These are phyloP conservation scores for Ammospiza caudacuta DNA, from an alignment of 2,113 vertebrate genomes.

Conservation along the genomic window DNA sequence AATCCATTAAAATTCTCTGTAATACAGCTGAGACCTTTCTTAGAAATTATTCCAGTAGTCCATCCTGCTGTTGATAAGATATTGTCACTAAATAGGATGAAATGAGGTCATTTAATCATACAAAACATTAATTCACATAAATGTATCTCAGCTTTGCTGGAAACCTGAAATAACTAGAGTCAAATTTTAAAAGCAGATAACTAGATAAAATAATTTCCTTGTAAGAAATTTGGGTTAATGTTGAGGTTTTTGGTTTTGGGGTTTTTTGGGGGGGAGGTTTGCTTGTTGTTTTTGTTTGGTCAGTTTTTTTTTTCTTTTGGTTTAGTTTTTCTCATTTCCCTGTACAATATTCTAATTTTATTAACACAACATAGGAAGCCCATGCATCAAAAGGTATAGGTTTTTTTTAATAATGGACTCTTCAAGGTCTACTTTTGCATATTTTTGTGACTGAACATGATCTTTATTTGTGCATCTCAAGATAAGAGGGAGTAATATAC, in stretches of 20 bases:
- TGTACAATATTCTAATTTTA: neutral
- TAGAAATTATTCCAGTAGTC: neutral
- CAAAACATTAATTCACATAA: neutral
- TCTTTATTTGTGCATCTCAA: neutral
- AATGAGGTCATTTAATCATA: neutral
- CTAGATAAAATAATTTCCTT: neutral
- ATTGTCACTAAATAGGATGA: neutral
- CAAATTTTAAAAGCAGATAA: neutral
- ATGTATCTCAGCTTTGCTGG: neutral
- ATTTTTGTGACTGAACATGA: neutral
- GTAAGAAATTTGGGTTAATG: neutral
- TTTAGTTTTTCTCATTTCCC: neutral
- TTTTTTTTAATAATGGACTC: neutral
- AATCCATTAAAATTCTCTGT: neutral
- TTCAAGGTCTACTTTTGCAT: neutral
- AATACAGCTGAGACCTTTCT: neutral
- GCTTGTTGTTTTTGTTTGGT: neutral
- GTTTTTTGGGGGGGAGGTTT: neutral
- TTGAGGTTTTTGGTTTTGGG: accelerated
- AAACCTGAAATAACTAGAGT: neutral
- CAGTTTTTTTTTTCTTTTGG: neutral
- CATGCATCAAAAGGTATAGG: neutral
- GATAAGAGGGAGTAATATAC: neutral
- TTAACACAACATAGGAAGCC: neutral
- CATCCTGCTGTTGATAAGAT: neutral